Evolutionary conservation across 1,140 invertebrate genomes (phyloP), one percentile per base, ranked within the genome.

Genomic region (Ooceraea biroi): DNA sequence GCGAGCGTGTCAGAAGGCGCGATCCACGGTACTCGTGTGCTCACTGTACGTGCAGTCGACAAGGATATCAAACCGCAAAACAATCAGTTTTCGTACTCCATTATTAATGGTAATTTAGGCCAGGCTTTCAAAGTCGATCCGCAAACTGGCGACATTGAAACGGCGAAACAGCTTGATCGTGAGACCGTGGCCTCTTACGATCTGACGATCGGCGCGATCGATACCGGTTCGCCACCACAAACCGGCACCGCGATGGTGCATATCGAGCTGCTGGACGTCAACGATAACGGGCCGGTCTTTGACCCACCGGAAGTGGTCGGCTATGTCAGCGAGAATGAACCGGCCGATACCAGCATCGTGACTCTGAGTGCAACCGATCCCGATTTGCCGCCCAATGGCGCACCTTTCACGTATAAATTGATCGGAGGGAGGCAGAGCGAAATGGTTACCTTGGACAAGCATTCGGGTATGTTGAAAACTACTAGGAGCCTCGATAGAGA

Each of bases 281-380:
- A 99, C 92, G 99, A 99, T 88, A 99, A 99, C 92, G 98, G 97
- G 0, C 98, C 98, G 0, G 93, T 96, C 5, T 98, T 99, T 90
- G 96, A 97, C 72, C 93, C 96, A 0, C 93, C 96, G 0, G 96
- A 96, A 50, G 95, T 97, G 11, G 94, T 96, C 41, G 98, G 97
- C 0, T 96, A 97, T 86, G 96, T 99, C 0, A 95, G 95, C 52
- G 98, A 99, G 95, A 99, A 99, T 92, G 97, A 98, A 93, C 97
- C 97, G 0, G 95, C 97, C 3, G 97, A 97, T 77, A 97, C 97
- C 0, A 97, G 96, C 80, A 96, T 99, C 0, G 97, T 98, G 95
- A 97, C 96, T 0, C 92, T 99, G 7, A 95, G 96, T 48, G 98
- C 98, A 0, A 97, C 95, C 44, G 98, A 99, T 95, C 96, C 97